Evolutionary conservation across 2,797 vertebrate species (phyloP), one percentile per base, ranked within the genome.

Genomic region (Gobionotothen gibberifrons): DNA sequence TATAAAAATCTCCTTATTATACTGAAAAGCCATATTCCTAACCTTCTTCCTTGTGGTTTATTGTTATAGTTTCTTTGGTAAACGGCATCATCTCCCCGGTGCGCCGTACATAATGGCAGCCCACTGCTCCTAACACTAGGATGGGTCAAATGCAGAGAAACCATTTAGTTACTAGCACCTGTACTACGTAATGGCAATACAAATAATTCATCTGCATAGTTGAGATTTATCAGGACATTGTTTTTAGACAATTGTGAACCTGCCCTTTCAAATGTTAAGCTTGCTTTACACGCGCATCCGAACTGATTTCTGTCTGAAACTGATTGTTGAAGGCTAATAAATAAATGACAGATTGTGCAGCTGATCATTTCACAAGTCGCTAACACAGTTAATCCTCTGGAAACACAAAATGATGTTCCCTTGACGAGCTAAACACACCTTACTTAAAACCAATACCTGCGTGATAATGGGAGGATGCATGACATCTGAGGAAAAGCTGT

Each of bases 401-500:
- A 48, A 61, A 64, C 68, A 62, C 48, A 40, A 15, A 52, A 36
- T 9, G 0, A 57, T 3, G 56, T 22, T 68, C 56, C 68, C 69
- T 53, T 26, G 26, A 74, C 6, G 16, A 12, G 48, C 48, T 51
- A 1, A 67, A 70, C 26, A 5, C 55, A 14, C 17, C 19, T 29
- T 2, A 17, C 44, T 49, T 32, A 52, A 54, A 72, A 56, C 40
- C 49, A 9, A 13, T 19, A 64, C 71, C 62, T 0, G 69, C 7
- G 0, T 1, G 32, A 7, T 54, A 73, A 67, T 17, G 22, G 11
- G 42, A 63, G 73, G 64, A 65, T 2, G 48, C 39, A 4, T 16
- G 61, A 69, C 66, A 59, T 80, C 32, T 59, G 55, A 74, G 26
- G 47, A 53, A 46, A 62, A 94, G 93, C 93, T 94, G 94, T 82